phyloP scores from a whole-genome alignment of 64 coral and sea anemone genomes.

The Trachythela sp. region DNA sequence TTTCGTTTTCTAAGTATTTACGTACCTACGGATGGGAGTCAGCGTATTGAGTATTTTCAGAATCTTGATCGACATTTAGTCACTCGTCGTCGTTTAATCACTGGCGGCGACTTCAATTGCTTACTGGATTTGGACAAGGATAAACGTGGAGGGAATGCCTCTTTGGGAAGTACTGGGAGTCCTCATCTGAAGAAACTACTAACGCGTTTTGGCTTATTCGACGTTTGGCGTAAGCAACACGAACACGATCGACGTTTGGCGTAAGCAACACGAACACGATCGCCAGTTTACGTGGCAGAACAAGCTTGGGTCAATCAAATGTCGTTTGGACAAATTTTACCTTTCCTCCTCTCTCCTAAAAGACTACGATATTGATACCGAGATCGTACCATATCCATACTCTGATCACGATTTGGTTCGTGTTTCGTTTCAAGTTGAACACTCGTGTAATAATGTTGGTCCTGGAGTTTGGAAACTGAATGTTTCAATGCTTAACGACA shows the following conservation, averaged over 20 bases:
- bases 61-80: background rate
- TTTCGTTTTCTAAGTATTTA: background rate
- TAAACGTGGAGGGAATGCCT: background rate
- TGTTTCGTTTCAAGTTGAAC: no score
- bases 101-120: background rate
- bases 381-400: no score
- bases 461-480: background rate
- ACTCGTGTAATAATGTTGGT: background rate
- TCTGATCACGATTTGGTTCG: no score
- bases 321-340: slow-evolving; percentile 10
- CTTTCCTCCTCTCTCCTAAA: background rate
- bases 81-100: background rate
- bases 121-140: background rate
- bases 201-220: background rate
- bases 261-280: background rate
- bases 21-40: background rate
- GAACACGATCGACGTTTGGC: background rate
- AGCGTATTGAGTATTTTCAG: background rate
- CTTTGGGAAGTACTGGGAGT: background rate
- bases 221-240: slow-evolving; percentile 8
- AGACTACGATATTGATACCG: no score
- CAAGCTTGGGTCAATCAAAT: background rate
- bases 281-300: no score
- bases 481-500: background rate
- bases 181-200: background rate